Percentiles rank a stretch among this genome's conserved stretches.
Evolutionary conservation across 2,113 vertebrate genomes (phyloP).

Genomic region (Toxotes chatareus): DNA sequence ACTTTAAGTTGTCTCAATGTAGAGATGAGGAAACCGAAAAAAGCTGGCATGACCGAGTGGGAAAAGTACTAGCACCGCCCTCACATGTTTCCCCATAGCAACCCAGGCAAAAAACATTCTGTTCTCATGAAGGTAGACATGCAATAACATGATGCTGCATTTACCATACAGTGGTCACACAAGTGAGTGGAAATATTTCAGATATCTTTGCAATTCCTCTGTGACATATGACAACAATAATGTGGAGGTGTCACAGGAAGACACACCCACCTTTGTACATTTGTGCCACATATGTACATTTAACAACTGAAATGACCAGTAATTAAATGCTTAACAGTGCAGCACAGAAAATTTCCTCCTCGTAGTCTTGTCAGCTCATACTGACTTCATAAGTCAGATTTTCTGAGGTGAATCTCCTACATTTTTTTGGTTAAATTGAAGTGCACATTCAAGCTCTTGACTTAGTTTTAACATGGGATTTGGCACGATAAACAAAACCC

Average conservation of each 20-base stretch:
- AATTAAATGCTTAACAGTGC: neutral
- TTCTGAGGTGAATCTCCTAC: no score
- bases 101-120: neutral
- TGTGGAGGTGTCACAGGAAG: neutral
- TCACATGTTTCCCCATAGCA: conserved; percentile 16
- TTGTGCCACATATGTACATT: neutral
- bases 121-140: conserved; percentile 1
- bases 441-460: neutral
- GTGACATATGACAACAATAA: neutral
- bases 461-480: conserved; percentile 16
- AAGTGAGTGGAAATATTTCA: conserved; percentile 36
- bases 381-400: neutral
- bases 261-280: neutral
- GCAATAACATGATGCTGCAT: conserved; percentile 52
- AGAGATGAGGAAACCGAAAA: conserved; percentile 19
- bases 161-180: neutral
- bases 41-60: conserved; percentile 36
- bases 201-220: neutral
- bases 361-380: neutral
- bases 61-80: conserved; percentile 74
- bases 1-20: conserved; percentile 20
- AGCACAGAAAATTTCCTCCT: neutral
- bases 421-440: neutral
- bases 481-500: conserved; percentile 21
- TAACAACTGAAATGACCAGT: neutral